Evolutionary conservation across 2,113 vertebrate genomes (phyloP).

Genomic region (Nothocercus nigrocapillus): DNA sequence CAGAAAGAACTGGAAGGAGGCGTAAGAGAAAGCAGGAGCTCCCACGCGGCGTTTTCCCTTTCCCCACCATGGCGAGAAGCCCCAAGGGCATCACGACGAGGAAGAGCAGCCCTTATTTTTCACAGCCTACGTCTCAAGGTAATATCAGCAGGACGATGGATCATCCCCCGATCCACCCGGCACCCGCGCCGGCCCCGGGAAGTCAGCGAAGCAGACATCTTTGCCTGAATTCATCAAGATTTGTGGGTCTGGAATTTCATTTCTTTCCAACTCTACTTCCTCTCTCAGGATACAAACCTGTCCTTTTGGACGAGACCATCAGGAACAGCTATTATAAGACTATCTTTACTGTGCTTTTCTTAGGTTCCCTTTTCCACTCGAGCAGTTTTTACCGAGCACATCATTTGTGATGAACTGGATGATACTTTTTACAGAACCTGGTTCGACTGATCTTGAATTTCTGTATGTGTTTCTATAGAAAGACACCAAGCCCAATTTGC

Average conservation of each 20-base stretch:
- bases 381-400: accelerated
- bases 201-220: background rate
- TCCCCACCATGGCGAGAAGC: background rate
- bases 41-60: constrained; percentile 9
- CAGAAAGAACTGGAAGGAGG: background rate
- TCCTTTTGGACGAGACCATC: background rate
- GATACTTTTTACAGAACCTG: background rate
- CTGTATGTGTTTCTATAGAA: background rate
- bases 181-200: background rate
- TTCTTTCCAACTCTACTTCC: background rate
- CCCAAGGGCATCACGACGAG: background rate
- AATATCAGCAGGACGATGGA: background rate
- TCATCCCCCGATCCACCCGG: background rate
- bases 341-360: background rate
- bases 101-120: background rate
- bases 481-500: background rate
- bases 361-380: background rate
- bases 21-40: background rate
- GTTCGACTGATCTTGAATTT: background rate
- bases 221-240: background rate
- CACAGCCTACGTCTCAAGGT: background rate
- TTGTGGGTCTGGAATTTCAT: background rate
- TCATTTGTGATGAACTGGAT: background rate
- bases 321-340: background rate
- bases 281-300: background rate